phyloP scores from a whole-genome alignment of 2,888 invertebrate species.

The Pasiphila rectangulata region DNA sequence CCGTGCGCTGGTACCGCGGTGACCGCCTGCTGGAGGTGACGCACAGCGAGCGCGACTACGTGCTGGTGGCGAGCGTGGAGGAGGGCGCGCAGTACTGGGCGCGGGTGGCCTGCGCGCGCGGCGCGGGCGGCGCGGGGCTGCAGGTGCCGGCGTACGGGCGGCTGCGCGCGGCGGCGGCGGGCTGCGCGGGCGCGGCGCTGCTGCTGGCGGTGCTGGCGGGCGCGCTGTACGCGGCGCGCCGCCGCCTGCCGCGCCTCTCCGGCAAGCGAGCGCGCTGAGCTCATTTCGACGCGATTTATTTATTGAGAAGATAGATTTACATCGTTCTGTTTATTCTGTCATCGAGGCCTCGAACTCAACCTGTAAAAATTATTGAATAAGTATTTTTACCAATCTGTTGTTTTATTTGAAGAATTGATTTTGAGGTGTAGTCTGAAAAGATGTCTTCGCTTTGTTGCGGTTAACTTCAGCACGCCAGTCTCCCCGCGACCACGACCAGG shows the following conservation, averaged over 20 bases:
- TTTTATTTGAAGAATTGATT: too few species aligned
- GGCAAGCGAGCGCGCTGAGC: conserved; percentile 2
- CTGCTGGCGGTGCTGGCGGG: conserved; percentile 84
- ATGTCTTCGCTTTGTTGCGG: too few species aligned
- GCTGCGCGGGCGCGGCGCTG: conserved; percentile 85
- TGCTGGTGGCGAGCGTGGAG: conserved; percentile 84
- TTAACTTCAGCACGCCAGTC: too few species aligned
- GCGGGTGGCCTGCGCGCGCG: conserved; percentile 88
- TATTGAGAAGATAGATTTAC: not conserved
- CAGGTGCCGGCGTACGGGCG: conserved; percentile 86
- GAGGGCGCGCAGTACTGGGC: conserved; percentile 88
- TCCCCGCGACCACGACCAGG: too few species aligned
- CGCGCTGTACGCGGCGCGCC: conserved; percentile 73
- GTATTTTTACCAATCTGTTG: not conserved
- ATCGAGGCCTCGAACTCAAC: not conserved
- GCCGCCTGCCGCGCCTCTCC: conserved; percentile 39
- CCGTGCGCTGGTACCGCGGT: conserved; percentile 86
- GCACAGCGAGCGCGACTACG: conserved; percentile 86
- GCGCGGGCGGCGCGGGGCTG: conserved; percentile 83
- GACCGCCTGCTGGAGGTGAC: conserved; percentile 83
- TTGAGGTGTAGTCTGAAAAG: too few species aligned
- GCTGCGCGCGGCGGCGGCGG: conserved; percentile 86
- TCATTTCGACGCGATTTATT: conserved; percentile 27
- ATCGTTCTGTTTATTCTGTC: not conserved
- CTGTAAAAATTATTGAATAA: conserved; percentile 7